A percentile compares a stretch with the other conserved stretches of the same genome.
Evolutionary conservation across 1,140 invertebrate species (phyloP).

Genomic region (Brachionus koreanus): DNA sequence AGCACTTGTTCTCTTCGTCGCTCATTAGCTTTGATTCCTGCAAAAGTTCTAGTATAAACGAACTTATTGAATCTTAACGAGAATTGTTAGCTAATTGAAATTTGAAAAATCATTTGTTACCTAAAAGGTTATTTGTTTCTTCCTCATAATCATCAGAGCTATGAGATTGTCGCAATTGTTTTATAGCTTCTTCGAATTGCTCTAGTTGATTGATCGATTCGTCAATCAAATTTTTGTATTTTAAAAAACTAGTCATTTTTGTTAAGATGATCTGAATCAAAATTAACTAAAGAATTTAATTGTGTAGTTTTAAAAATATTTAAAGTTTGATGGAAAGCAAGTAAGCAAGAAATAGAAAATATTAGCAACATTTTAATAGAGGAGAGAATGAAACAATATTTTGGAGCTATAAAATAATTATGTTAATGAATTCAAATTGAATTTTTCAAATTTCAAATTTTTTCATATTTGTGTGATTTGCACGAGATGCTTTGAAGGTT

Average conservation of each 20-base stretch:
- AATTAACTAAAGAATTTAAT: not conserved
- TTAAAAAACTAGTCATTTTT: slow-evolving; percentile 4
- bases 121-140: not conserved
- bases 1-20: not conserved
- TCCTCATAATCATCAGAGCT: not conserved
- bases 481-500: not conserved
- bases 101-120: not conserved
- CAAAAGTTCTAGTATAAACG: slow-evolving; percentile 3
- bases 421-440: not conserved
- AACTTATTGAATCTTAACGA: slow-evolving; percentile 5
- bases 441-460: not conserved
- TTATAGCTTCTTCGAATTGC: not conserved
- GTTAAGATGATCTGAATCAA: not conserved
- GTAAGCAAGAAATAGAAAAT: not conserved
- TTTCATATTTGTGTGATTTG: not conserved
- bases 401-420: slow-evolving; percentile 14
- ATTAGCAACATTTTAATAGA: not conserved
- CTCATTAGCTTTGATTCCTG: not conserved
- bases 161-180: not conserved
- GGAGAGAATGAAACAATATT: not conserved
- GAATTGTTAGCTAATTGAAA: not conserved
- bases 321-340: not conserved
- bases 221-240: slow-evolving; percentile 35
- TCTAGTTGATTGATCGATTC: slow-evolving; percentile 28
- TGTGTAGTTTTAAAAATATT: slow-evolving; percentile 26